Evolutionary conservation across 1,140 invertebrate species (phyloP).

Genomic region (Drosophila guanche): DNA sequence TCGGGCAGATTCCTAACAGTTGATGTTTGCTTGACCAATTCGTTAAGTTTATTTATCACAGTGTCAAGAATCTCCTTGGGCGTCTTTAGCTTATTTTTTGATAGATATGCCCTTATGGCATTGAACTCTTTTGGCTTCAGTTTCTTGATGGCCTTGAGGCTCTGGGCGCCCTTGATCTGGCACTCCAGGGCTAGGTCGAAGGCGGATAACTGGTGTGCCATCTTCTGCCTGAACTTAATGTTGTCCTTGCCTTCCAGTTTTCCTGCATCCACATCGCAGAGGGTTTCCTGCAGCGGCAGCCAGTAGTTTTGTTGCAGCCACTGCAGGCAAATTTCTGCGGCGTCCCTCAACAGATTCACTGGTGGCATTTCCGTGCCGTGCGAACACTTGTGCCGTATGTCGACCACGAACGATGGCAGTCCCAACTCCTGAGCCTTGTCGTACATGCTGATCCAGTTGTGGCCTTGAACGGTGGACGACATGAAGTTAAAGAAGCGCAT

Average conservation of each 20-base stretch:
- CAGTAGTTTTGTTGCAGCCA: constrained; percentile 78
- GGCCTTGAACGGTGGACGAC: constrained; percentile 76
- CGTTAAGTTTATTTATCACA: constrained; percentile 38
- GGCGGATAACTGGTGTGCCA: constrained; percentile 41
- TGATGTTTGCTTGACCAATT: constrained; percentile 37
- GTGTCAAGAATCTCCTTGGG: constrained; percentile 37
- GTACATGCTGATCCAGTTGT: constrained; percentile 78
- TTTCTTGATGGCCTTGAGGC: constrained; percentile 58
- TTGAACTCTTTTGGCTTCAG: constrained; percentile 63
- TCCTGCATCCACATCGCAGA: constrained; percentile 57
- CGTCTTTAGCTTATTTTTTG: constrained; percentile 40
- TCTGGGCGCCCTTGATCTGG: constrained; percentile 56
- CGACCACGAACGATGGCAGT: constrained; percentile 75
- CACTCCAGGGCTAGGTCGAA: constrained; percentile 72
- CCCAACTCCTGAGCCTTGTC: constrained; percentile 69
- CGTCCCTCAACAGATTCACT: constrained; percentile 50
- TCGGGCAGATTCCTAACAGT: constrained; percentile 60
- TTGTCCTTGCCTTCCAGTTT: constrained; percentile 62
- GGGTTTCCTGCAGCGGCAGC: constrained; percentile 49
- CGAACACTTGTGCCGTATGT: constrained; percentile 76
- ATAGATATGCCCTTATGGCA: constrained; percentile 48
- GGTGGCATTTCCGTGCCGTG: constrained; percentile 77
- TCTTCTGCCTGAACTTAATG: constrained; percentile 52
- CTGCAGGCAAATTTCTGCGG: constrained; percentile 61
- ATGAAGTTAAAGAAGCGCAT: constrained; percentile 81